phyloP scores from a whole-genome alignment of 2,113 vertebrate species.

The Catharus bicknelli region DNA sequence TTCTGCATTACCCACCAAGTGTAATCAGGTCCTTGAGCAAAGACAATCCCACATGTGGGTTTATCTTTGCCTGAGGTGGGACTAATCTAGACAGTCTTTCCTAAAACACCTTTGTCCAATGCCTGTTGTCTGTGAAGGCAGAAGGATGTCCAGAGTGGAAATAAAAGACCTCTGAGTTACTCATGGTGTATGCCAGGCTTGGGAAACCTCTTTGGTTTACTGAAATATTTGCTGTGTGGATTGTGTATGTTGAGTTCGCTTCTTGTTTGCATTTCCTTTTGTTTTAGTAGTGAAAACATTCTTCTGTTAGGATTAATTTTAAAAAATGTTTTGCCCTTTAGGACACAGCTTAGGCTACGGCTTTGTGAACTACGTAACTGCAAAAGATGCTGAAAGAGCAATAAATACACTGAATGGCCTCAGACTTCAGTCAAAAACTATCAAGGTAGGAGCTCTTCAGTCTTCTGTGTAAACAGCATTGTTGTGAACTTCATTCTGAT shows the following conservation, averaged over 20 bases:
- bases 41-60: too few relatives aligned
- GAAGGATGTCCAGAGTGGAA: background rate
- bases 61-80: too few relatives aligned
- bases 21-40: too few relatives aligned
- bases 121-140: background rate
- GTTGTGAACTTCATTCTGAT: background rate
- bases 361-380: slow-evolving; percentile 99
- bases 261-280: background rate
- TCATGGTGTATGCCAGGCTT: background rate
- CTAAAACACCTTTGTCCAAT: background rate
- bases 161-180: background rate
- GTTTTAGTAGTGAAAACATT: background rate
- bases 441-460: slow-evolving; percentile 86
- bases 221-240: background rate
- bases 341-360: slow-evolving; percentile 99
- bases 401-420: slow-evolving; percentile 99
- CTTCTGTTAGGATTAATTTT: background rate
- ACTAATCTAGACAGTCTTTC: too few relatives aligned
- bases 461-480: background rate
- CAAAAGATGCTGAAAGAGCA: slow-evolving; percentile 98
- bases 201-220: background rate
- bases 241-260: background rate
- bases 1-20: too few relatives aligned
- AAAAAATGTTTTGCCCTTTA: slow-evolving; percentile 73
- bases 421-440: slow-evolving; percentile 99